Percentiles rank a stretch among this genome's conserved stretches.
Conservation (phyloP, 2,113 vertebrate species). For the Corapipo altera region DNA sequence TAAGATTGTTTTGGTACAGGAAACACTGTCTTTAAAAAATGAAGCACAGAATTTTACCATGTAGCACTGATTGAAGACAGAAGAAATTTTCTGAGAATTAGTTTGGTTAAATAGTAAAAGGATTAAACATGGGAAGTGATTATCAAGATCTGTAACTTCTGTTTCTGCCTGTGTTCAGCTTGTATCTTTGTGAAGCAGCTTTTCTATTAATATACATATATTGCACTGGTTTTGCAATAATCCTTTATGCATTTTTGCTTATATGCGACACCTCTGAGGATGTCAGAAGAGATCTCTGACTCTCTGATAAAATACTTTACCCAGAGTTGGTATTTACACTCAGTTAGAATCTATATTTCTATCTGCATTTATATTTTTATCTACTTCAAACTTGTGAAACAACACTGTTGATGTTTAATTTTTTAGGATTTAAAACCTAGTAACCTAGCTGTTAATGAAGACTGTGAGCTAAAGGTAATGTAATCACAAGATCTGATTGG, state of each 20-base stretch:
- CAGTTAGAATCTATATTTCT: not conserved
- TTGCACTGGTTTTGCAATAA: not conserved
- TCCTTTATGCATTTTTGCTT: not conserved
- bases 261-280: not conserved
- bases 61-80: not conserved
- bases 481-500: not conserved
- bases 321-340: not conserved
- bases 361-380: not conserved
- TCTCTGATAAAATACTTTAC: not conserved
- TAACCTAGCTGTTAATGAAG: slow-evolving; percentile 97
- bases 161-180: not conserved
- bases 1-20: not conserved
- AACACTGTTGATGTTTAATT: not conserved
- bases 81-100: not conserved
- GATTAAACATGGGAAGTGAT: not conserved
- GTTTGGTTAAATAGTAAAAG: not conserved
- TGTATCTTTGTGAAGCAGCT: not conserved
- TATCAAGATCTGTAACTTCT: not conserved
- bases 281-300: not conserved
- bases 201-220: not conserved
- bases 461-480: slow-evolving; percentile 94
- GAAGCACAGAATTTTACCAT: not conserved
- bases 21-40: not conserved
- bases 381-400: not conserved
- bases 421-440: slow-evolving; percentile 94